Evolutionary conservation across 2,113 vertebrate genomes (phyloP).

Genomic region (Sylvia atricapilla): DNA sequence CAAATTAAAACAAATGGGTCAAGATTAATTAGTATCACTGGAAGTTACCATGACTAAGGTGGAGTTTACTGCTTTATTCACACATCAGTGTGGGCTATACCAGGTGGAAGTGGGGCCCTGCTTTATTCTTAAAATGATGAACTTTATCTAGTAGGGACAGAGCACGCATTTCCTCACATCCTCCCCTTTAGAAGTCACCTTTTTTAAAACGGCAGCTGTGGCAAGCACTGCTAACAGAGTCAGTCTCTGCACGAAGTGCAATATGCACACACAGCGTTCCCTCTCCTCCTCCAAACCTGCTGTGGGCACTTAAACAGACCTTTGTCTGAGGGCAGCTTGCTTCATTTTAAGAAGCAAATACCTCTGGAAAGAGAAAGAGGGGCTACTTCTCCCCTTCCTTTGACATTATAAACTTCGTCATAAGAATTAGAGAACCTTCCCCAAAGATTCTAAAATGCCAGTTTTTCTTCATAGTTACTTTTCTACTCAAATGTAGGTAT

Average conservation of each 20-base stretch:
- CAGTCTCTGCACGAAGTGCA: neutral
- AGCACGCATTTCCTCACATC: neutral
- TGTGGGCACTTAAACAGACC: too few species aligned
- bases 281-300: neutral
- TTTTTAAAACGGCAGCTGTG: neutral
- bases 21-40: neutral
- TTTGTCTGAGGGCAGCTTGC: neutral
- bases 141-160: neutral
- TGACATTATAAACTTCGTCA: neutral
- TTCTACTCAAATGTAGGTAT: neutral
- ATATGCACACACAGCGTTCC: rapidly evolving
- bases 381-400: neutral
- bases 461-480: neutral
- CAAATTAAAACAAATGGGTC: neutral
- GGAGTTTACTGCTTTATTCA: neutral
- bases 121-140: neutral
- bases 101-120: neutral
- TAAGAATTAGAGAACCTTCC: neutral
- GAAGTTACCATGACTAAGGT: neutral
- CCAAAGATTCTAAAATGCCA: neutral
- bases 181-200: neutral
- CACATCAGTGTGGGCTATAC: neutral
- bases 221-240: neutral
- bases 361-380: neutral
- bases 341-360: neutral